These are phyloP conservation scores for Addax nasomaculatus DNA, from an alignment of 2,113 vertebrate genomes.

Conservation along the genomic window DNA sequence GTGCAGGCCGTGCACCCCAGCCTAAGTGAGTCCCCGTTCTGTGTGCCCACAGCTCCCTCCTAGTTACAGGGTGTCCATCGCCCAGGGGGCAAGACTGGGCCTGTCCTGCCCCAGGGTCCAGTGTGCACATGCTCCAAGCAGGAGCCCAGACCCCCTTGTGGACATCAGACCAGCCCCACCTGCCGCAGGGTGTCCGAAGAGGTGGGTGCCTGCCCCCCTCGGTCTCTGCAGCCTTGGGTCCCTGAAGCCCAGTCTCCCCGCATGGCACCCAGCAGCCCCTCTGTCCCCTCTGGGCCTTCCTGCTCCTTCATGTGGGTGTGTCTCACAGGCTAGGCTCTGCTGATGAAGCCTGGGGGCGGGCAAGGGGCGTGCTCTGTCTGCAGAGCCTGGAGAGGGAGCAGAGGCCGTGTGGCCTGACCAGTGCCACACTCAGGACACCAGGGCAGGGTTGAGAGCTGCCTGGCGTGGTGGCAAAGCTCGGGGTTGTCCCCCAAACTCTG, in stretches of 20 bases:
- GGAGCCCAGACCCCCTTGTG: background rate
- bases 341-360: background rate
- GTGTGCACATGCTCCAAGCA: fast-evolving
- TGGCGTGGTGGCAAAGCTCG: fast-evolving
- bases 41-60: background rate
- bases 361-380: background rate
- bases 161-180: background rate
- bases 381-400: background rate
- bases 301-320: fast-evolving
- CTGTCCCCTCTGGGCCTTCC: fast-evolving
- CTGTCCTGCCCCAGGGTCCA: background rate
- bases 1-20: fast-evolving
- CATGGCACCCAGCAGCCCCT: background rate
- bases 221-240: background rate
- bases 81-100: background rate
- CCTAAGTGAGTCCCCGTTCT: fast-evolving
- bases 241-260: background rate
- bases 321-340: background rate
- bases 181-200: background rate
- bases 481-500: background rate
- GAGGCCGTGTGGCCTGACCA: fast-evolving
- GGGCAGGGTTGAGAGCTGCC: background rate
- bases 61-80: fast-evolving
- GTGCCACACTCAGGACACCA: background rate
- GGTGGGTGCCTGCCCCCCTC: fast-evolving